phyloP scores from a whole-genome alignment of 2,888 invertebrate genomes.

The Uropetala carovei region DNA sequence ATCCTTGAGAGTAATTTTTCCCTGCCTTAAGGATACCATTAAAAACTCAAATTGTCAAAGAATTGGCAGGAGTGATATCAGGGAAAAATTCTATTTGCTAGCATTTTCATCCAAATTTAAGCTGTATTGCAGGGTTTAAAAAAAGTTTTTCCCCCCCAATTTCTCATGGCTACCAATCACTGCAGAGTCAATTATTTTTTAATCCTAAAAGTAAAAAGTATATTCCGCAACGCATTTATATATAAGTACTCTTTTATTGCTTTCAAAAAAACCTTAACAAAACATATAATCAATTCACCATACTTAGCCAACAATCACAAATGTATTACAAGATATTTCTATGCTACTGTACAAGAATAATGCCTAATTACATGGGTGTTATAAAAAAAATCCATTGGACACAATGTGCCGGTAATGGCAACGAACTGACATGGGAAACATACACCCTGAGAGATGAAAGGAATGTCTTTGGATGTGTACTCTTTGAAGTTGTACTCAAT shows the following conservation, averaged over 20 bases:
- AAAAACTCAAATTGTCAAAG: too few relatives aligned
- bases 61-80: too few relatives aligned
- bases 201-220: too few relatives aligned
- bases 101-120: too few relatives aligned
- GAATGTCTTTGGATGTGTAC: neutral
- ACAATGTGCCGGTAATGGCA: neutral
- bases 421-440: neutral
- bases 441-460: constrained; percentile 2
- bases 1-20: too few relatives aligned
- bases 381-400: neutral
- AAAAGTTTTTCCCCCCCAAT: too few relatives aligned
- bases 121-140: too few relatives aligned
- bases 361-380: neutral
- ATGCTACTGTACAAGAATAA: neutral
- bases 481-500: neutral
- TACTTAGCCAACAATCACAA: neutral
- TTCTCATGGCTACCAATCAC: too few relatives aligned
- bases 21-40: too few relatives aligned
- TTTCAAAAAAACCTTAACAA: neutral
- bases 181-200: too few relatives aligned
- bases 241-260: neutral
- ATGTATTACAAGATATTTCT: neutral
- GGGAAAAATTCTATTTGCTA: too few relatives aligned
- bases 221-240: too few relatives aligned
- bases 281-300: neutral